Evolutionary conservation across 2,797 vertebrate species (phyloP).

Genomic region (Clamator glandarius): DNA sequence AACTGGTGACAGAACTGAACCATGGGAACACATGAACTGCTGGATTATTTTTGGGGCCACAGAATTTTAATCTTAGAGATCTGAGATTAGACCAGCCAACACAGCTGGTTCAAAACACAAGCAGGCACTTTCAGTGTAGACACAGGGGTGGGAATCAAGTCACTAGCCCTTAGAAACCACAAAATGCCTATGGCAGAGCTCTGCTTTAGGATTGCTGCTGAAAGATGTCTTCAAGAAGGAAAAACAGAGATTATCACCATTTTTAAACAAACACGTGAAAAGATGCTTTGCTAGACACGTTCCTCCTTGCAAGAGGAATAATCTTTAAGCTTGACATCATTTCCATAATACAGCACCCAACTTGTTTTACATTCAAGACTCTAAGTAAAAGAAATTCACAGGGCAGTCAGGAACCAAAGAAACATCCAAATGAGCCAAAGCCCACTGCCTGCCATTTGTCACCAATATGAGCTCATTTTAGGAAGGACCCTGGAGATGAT

Average conservation of each 20-base stretch:
- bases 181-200: not conserved
- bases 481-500: not conserved
- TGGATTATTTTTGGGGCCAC: slow-evolving; percentile 15
- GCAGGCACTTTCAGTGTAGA: not conserved
- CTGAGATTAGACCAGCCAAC: slow-evolving; percentile 23
- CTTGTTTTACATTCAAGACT: not conserved
- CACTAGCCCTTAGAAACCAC: not conserved
- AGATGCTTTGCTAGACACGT: not conserved
- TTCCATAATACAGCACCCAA: not conserved
- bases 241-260: not conserved
- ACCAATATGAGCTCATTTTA: not conserved
- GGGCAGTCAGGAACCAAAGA: not conserved
- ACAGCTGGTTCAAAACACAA: not conserved
- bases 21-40: slow-evolving; percentile 1
- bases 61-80: slow-evolving; percentile 38
- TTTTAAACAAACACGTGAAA: not conserved
- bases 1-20: slow-evolving; percentile 26
- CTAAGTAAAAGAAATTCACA: not conserved
- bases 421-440: not conserved
- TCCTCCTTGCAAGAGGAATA: not conserved
- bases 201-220: not conserved
- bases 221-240: not conserved
- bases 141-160: not conserved
- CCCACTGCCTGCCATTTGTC: not conserved
- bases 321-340: not conserved